Evolutionary conservation across 1,140 invertebrate genomes (phyloP).

Genomic region (Venturia canescens): DNA sequence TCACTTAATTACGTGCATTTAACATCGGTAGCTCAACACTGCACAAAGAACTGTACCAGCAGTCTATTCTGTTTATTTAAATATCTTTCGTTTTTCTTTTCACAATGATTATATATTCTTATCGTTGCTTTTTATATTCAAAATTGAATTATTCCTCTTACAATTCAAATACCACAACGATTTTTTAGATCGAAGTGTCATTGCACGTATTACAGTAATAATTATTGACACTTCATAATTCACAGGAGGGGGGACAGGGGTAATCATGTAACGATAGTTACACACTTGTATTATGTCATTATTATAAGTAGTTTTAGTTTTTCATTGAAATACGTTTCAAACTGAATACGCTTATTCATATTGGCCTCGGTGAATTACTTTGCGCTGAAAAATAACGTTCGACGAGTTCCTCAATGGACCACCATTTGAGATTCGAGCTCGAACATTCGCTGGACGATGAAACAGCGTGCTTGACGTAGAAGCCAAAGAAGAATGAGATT

Average conservation of each 20-base stretch:
- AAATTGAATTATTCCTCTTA: too few relatives aligned
- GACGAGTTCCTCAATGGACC: slow-evolving; percentile 64
- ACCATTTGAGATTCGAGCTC: slow-evolving; percentile 55
- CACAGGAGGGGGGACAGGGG: too few relatives aligned
- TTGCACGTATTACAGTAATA: too few relatives aligned
- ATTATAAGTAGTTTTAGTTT: too few relatives aligned
- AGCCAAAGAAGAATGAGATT: slow-evolving; percentile 66
- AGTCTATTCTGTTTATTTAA: slow-evolving; percentile 39
- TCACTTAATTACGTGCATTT: too few relatives aligned
- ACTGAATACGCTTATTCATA: slow-evolving; percentile 51
- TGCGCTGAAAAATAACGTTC: slow-evolving; percentile 49
- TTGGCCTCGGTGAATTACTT: slow-evolving; percentile 55
- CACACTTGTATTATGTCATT: too few relatives aligned
- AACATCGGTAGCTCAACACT: background rate
- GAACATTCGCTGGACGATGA: slow-evolving; percentile 50
- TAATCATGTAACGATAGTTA: too few relatives aligned
- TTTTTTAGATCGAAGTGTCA: too few relatives aligned
- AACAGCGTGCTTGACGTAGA: slow-evolving; percentile 62
- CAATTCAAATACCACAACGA: too few relatives aligned
- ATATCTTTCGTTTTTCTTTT: background rate
- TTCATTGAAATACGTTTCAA: background rate
- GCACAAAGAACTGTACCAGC: slow-evolving; percentile 12
- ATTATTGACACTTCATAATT: too few relatives aligned
- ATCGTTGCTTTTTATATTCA: too few relatives aligned
- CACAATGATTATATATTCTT: background rate